A percentile compares a stretch with the other conserved stretches of the same genome.
phyloP scores from a whole-genome alignment of 2,797 vertebrate genomes.

The Sciurus carolinensis region DNA sequence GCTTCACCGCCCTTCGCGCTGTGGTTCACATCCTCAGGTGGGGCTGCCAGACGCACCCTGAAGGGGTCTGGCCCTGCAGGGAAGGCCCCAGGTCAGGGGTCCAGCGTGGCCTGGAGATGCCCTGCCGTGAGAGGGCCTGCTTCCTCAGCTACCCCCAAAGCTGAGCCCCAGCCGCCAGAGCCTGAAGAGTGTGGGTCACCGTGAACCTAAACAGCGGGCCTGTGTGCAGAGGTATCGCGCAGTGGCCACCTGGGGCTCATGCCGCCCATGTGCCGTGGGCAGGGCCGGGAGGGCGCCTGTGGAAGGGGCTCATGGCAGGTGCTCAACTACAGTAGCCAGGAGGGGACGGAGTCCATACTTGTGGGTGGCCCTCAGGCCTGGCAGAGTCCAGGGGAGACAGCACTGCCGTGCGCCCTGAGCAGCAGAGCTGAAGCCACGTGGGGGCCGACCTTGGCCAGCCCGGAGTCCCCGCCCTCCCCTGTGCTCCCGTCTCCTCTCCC shows the following conservation, averaged over 20 bases:
- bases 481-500: not conserved
- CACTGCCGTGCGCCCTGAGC: no score
- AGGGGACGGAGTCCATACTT: accelerated
- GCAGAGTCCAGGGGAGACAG: no score
- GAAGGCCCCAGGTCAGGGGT: not conserved
- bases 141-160: not conserved
- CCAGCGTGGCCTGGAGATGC: not conserved
- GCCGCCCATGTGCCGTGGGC: no score
- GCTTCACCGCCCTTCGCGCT: not conserved
- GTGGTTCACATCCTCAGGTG: accelerated
- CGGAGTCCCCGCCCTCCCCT: no score
- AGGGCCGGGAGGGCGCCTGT: no score
- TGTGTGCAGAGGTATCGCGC: not conserved
- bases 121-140: accelerated
- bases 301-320: no score
- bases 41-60: not conserved
- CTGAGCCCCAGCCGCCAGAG: accelerated
- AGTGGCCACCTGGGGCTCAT: not conserved
- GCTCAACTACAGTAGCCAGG: no score
- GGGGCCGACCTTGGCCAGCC: not conserved
- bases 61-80: not conserved
- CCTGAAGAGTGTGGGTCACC: accelerated
- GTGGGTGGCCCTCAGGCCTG: no score
- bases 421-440: no score
- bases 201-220: accelerated